Conservation (phyloP, 1,140 invertebrate genomes). For the Drosophila leontia region DNA sequence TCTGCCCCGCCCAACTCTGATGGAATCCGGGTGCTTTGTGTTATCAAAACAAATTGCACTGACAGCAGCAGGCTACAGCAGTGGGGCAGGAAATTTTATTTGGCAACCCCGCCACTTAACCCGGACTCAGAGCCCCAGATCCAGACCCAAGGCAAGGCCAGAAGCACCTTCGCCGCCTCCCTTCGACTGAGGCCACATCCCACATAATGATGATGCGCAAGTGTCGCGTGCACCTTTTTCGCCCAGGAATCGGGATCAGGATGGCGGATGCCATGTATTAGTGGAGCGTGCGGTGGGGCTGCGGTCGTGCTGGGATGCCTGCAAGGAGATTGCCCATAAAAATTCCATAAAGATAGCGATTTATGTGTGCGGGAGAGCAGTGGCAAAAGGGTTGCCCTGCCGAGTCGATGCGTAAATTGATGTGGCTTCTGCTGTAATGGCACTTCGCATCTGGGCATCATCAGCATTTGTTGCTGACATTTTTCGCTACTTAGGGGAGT, state of each 20-base stretch:
- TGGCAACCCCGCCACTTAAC: constrained; percentile 70
- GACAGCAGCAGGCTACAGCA: constrained; percentile 55
- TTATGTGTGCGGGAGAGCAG: constrained; percentile 65
- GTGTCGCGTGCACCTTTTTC: constrained; percentile 75
- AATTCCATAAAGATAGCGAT: constrained; percentile 85
- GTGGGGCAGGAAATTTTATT: constrained; percentile 70
- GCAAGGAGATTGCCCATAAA: constrained; percentile 84
- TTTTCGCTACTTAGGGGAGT: constrained; percentile 73
- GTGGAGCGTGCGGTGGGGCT: constrained; percentile 49
- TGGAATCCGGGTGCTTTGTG: constrained; percentile 41
- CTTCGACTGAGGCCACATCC: constrained; percentile 26
- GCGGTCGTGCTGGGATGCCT: constrained; percentile 63
- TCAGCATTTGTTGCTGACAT: constrained; percentile 82
- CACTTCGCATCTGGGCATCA: constrained; percentile 74
- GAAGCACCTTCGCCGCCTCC: constrained; percentile 31
- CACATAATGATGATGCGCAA: constrained; percentile 79
- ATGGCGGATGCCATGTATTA: constrained; percentile 75
- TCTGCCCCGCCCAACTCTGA: constrained; percentile 2
- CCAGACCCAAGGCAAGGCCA: constrained; percentile 4
- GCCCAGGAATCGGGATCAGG: constrained; percentile 12
- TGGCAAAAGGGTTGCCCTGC: constrained; percentile 78
- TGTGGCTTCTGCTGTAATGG: constrained; percentile 76
- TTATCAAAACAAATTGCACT: constrained; percentile 77
- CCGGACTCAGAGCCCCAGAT: constrained; percentile 24
- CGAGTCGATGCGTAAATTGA: constrained; percentile 77